A percentile compares a stretch with the other conserved stretches of the same genome.
Evolutionary conservation across 2,888 invertebrate genomes (phyloP).

Genomic region (Diploptera punctata): DNA sequence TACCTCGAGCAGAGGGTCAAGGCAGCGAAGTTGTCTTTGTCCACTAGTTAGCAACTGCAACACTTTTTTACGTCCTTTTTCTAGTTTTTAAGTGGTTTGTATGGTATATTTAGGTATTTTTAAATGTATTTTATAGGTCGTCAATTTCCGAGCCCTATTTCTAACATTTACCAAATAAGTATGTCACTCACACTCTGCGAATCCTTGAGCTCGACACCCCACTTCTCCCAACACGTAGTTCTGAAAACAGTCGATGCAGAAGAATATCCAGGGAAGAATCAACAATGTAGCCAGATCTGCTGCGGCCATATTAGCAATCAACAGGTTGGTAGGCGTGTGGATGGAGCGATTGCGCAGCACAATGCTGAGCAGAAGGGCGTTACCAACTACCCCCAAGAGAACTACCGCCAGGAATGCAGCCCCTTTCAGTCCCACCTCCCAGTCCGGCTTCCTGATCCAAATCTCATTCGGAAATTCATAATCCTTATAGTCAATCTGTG

Average conservation of each 20-base stretch:
- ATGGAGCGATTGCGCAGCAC: conserved; percentile 67
- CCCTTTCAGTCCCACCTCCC: conserved; percentile 68
- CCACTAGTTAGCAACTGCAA: no score
- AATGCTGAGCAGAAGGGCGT: conserved; percentile 68
- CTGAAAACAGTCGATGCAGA: conserved; percentile 78
- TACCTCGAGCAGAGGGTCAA: no score
- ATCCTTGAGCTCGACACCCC: conserved; percentile 80
- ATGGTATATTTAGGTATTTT: no score
- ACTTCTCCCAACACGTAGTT: conserved; percentile 75
- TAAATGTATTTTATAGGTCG: no score
- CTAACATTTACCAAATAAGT: no score
- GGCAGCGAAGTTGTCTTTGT: no score
- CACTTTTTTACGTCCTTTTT: no score
- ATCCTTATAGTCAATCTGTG: conserved; percentile 26
- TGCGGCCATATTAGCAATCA: conserved; percentile 77
- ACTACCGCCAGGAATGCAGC: conserved; percentile 66
- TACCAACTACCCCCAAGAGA: conserved; percentile 69
- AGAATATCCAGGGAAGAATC: conserved; percentile 77
- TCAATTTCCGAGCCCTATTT: no score
- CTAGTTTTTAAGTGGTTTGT: no score
- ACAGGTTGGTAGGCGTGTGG: conserved; percentile 72
- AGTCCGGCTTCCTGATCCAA: conserved; percentile 66
- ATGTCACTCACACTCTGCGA: conserved; percentile 73
- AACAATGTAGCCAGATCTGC: conserved; percentile 71
- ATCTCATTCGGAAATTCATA: conserved; percentile 62